These are phyloP conservation scores for Phylloscopus collybita DNA, from an alignment of 2,797 vertebrate genomes.

Conservation along the genomic window DNA sequence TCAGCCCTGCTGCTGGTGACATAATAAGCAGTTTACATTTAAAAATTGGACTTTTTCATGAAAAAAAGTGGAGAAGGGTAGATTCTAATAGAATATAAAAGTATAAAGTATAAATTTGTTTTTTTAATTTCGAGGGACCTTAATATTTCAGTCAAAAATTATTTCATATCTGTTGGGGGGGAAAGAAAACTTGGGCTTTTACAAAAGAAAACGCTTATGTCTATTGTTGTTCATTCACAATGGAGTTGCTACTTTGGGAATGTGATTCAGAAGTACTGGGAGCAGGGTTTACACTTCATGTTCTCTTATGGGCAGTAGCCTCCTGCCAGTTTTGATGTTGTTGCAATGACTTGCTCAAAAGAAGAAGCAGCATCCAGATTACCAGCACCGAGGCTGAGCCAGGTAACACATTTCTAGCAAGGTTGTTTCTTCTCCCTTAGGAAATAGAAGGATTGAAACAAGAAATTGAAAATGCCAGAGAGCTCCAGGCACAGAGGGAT, in stretches of 20 bases:
- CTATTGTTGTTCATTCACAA: background rate
- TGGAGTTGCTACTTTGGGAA: background rate
- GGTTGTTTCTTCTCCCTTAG: constrained; percentile 73
- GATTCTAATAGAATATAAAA: background rate
- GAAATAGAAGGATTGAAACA: constrained; percentile 97
- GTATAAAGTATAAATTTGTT: background rate
- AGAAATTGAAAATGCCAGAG: constrained; percentile 93
- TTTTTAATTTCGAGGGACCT: background rate
- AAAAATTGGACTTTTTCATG: background rate
- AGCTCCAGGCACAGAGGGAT: constrained; percentile 95
- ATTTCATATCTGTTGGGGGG: background rate
- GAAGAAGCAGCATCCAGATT: background rate
- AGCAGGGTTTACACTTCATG: background rate
- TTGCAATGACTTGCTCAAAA: background rate
- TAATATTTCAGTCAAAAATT: background rate
- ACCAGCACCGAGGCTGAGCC: background rate
- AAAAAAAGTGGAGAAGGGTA: background rate
- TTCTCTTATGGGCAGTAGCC: background rate
- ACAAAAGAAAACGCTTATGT: background rate
- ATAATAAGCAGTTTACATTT: background rate
- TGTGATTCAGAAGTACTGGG: background rate
- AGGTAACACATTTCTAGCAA: constrained; percentile 11
- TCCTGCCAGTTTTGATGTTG: background rate
- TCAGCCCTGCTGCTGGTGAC: background rate
- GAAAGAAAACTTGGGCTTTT: background rate